Percentiles rank a stretch among this genome's conserved stretches.
phyloP scores from a whole-genome alignment of 2,888 invertebrate genomes.

The Odontothrips loti region DNA sequence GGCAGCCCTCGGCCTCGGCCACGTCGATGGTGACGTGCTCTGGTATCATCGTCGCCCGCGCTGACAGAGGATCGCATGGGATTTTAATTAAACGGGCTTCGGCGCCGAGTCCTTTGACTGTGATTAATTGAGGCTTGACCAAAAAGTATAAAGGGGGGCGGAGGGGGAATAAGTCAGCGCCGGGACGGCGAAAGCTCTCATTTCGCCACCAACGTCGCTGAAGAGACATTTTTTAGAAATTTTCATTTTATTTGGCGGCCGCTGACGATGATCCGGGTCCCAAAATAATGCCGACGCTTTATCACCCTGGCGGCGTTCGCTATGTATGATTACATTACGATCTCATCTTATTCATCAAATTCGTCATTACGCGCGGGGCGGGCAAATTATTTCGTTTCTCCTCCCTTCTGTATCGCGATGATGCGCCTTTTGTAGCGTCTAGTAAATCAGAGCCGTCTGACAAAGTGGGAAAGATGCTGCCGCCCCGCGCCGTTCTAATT shows the following conservation, averaged over 20 bases:
- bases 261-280: no score
- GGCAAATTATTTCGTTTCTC: background rate
- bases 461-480: background rate
- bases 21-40: no score
- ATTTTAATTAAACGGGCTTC: background rate
- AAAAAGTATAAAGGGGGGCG: background rate
- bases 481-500: background rate
- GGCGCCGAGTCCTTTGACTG: background rate
- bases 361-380: background rate
- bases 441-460: no score
- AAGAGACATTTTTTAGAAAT: no score
- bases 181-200: no score
- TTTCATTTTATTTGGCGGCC: no score
- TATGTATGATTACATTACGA: background rate
- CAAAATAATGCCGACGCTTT: no score
- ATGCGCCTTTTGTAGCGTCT: background rate
- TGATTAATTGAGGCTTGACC: slow-evolving; percentile 1
- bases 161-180: no score
- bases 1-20: no score
- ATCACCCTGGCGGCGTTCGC: background rate
- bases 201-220: no score
- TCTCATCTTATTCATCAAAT: slow-evolving; percentile 19
- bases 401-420: background rate
- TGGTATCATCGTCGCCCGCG: no score
- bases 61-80: background rate